Conservation (phyloP, 2,113 vertebrate species). For the Notothenia coriiceps region DNA sequence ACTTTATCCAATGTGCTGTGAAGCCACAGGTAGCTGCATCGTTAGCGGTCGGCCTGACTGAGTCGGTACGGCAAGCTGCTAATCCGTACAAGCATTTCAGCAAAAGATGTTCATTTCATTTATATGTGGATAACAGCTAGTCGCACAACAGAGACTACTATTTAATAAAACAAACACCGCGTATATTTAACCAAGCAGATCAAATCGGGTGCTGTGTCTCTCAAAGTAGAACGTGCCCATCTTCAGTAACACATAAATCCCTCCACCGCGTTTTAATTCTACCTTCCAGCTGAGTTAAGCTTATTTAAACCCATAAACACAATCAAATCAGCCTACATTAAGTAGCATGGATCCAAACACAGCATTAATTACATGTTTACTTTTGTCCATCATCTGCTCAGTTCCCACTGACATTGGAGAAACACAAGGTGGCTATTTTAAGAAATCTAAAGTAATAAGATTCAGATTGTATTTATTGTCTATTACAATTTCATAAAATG, state of each 20-base stretch:
- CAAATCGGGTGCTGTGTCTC: conserved; percentile 2
- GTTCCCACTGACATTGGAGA: conserved; percentile 1
- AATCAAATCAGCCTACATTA: conserved; percentile 15
- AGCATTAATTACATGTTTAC: conserved; percentile 36
- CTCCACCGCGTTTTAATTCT: conserved; percentile 25
- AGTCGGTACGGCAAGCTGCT: conserved; percentile 16
- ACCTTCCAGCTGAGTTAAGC: conserved; percentile 25
- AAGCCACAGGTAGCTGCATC: conserved; percentile 10
- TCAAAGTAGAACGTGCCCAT: conserved; percentile 8
- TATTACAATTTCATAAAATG: no score
- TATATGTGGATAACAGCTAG: conserved; percentile 15
- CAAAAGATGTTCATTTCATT: background rate
- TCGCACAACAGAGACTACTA: background rate
- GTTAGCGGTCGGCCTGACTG: conserved; percentile 9
- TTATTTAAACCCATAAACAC: conserved; percentile 23
- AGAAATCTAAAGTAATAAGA: background rate
- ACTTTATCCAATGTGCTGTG: background rate
- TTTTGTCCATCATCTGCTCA: background rate
- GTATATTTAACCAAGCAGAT: conserved; percentile 8
- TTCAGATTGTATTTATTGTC: background rate
- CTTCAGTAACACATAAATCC: background rate
- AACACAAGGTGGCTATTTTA: conserved; percentile 5
- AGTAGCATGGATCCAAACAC: conserved; percentile 16
- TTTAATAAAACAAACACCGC: background rate
- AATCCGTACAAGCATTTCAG: conserved; percentile 26